A percentile compares a stretch with the other conserved stretches of the same genome.
phyloP scores from a whole-genome alignment of 2,888 invertebrate species.

The Melieria crassipennis region DNA sequence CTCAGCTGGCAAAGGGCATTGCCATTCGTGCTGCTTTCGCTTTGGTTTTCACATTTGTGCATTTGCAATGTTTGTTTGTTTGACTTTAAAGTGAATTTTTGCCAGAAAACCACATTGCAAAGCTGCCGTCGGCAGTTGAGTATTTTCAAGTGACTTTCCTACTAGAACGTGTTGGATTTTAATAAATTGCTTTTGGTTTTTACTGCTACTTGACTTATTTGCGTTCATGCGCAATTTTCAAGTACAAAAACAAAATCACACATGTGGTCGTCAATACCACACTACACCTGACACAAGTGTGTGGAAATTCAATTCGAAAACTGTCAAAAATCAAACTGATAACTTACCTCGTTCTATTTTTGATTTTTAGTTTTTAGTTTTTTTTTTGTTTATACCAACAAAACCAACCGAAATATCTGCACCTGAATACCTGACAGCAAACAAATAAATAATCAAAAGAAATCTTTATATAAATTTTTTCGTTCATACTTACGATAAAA shows the following conservation, averaged over 20 bases:
- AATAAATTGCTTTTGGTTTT: no score
- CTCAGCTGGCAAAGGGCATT: constrained; percentile 62
- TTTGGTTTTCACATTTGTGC: not conserved
- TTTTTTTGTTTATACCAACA: no score
- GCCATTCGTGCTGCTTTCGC: constrained; percentile 48
- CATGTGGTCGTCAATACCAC: no score
- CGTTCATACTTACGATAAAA: not conserved
- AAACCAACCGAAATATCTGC: not conserved
- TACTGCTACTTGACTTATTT: no score
- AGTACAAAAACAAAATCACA: no score
- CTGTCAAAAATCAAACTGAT: no score
- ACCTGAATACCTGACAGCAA: not conserved
- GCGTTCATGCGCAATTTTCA: no score
- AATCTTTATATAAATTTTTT: constrained; percentile 2
- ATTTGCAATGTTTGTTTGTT: not conserved
- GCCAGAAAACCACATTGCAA: not conserved
- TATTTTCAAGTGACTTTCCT: constrained; percentile 33
- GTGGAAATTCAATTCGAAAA: no score
- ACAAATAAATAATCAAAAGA: not conserved
- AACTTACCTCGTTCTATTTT: not conserved
- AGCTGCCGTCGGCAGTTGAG: constrained; percentile 34
- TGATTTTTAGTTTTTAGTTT: not conserved
- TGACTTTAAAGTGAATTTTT: constrained; percentile 11
- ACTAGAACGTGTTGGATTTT: not conserved
- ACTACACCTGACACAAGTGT: no score